These are phyloP conservation scores for Chesias legatella DNA, from an alignment of 2,888 invertebrate genomes.

Conservation along the genomic window DNA sequence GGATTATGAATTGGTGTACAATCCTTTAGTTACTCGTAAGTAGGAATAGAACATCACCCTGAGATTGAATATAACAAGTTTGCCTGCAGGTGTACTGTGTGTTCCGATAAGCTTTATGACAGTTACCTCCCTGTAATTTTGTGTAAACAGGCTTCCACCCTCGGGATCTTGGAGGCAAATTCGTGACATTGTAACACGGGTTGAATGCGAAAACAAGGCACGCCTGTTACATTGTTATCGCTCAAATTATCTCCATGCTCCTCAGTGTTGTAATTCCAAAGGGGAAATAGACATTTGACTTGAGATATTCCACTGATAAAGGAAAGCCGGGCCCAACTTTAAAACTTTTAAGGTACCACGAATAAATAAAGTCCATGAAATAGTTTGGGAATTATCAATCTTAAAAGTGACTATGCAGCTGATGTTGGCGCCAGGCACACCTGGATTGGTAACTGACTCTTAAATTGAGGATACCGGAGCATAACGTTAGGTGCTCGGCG, in stretches of 20 bases:
- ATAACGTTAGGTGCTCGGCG: no score
- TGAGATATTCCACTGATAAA: constrained; percentile 17
- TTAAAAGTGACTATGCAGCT: no score
- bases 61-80: constrained; percentile 23
- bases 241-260: constrained; percentile 42
- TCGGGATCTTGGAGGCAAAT: constrained; percentile 40
- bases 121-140: constrained; percentile 43
- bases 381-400: no score
- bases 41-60: constrained; percentile 11
- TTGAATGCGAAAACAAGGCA: constrained; percentile 45
- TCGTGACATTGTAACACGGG: constrained; percentile 45
- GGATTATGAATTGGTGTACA: no score
- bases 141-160: constrained; percentile 44
- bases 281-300: constrained; percentile 22
- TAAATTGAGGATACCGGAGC: no score
- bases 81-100: constrained; percentile 8
- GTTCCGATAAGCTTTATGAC: constrained; percentile 27
- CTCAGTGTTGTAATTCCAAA: constrained; percentile 29
- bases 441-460: no score
- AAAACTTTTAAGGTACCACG: no score
- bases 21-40: not conserved
- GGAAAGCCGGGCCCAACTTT: not conserved
- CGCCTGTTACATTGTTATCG: constrained; percentile 44
- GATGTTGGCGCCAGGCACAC: no score
- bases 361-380: no score